Evolutionary conservation across 2,888 invertebrate species (phyloP), one percentile per base, ranked within the genome.

Genomic region (Vannuccia rotundouncinata): DNA sequence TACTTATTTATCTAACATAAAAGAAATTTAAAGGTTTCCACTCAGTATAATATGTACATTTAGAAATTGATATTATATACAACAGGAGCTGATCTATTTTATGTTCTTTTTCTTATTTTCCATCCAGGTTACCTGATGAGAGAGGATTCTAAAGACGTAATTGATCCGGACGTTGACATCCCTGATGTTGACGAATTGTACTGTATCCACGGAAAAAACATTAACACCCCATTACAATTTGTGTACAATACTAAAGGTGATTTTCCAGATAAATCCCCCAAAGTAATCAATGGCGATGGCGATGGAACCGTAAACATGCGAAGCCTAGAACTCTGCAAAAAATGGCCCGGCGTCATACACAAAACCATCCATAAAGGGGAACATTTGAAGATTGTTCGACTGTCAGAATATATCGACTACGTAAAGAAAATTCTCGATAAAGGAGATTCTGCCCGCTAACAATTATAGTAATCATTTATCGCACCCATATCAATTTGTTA

Each of bases 131-230:
- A 29, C 29, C 29, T 74, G 75, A 74, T 77, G 45, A 31, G 45
- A n/a, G 25, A 59, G 13, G 77, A 77, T 31, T 31, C 74, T 1
- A 77, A 31, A 22, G 17, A 66, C 25, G 1, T 77, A 5, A 31
- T 77, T 17, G 31, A 77, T 77, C 77, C 77, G 1, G 45, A 45
- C 27, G n/a, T n/a, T n/a, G n/a, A n/a, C n/a, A 31, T 45, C 1
- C 27, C 27, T 30, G 77, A 31, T n/a, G 27, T 77, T 27, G 77
- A 77, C 27, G 77, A 77, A 77, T n/a, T 77, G 13, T 77, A 77
- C 31, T 77, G 77, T 22, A 77, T 77, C 45, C 22, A 77, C 31
- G 27, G 30, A 10, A 17, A 30, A 13, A 45, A 31, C 5, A 13
- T 77, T 17, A 1, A 75, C 1, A 77, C 77, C 1, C 1, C 25